These are phyloP conservation scores for Propithecus deckenii DNA, from an alignment of 2,797 vertebrate genomes.

Conservation along the genomic window DNA sequence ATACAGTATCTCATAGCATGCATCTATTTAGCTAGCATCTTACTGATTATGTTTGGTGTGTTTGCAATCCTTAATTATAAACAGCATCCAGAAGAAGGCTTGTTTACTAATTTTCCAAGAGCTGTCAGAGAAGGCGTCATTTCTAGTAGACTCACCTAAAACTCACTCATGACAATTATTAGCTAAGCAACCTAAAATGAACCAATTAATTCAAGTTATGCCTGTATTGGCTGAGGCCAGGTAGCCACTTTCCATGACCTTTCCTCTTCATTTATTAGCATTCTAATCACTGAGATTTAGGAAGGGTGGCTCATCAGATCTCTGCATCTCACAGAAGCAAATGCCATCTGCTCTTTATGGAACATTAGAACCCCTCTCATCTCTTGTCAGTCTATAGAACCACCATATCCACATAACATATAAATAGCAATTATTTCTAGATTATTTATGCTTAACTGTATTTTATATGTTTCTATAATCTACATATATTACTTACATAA, in stretches of 20 bases:
- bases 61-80: slow-evolving; percentile 6
- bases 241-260: neutral
- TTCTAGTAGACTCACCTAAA: neutral
- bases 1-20: neutral
- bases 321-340: neutral
- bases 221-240: neutral
- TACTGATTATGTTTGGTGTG: neutral
- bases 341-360: neutral
- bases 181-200: neutral
- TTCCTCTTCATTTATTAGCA: neutral
- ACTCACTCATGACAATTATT: neutral
- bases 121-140: neutral
- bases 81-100: neutral
- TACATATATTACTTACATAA: neutral
- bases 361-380: neutral
- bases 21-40: neutral
- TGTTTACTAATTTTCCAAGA: neutral
- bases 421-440: neutral
- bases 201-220: neutral
- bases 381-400: neutral
- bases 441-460: neutral
- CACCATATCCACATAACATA: neutral
- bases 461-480: neutral
- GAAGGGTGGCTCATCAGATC: neutral
- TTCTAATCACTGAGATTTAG: neutral